These are phyloP conservation scores for Pseudococcus viburni DNA, from an alignment of 2,888 invertebrate species.

Conservation along the genomic window DNA sequence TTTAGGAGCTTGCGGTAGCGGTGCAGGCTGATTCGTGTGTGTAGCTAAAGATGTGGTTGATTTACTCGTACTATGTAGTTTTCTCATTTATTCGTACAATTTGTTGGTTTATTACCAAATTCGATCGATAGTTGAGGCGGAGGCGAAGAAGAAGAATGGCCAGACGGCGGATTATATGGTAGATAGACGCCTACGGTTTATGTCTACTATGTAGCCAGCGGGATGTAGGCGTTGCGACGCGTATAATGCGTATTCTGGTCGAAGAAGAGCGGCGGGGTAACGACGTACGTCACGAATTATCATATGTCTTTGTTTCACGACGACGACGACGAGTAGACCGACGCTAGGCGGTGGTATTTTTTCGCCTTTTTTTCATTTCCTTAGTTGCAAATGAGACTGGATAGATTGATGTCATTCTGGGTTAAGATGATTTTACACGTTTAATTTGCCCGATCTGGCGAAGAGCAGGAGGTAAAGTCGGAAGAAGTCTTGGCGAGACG, in stretches of 20 bases:
- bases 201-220: slow-evolving; percentile 48
- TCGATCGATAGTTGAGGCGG: slow-evolving; percentile 38
- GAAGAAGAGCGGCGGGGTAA: too few species aligned
- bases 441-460: background rate
- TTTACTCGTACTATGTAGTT: background rate
- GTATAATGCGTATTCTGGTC: slow-evolving; percentile 37
- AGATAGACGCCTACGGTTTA: slow-evolving; percentile 37
- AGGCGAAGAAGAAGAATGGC: slow-evolving; percentile 30
- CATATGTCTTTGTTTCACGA: slow-evolving; percentile 32
- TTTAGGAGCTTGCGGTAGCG: too few species aligned
- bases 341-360: background rate
- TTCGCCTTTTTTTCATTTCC: background rate
- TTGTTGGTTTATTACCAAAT: slow-evolving; percentile 37
- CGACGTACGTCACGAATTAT: slow-evolving; percentile 25
- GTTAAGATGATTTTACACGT: slow-evolving; percentile 34
- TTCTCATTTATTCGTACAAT: background rate
- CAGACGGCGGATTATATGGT: slow-evolving; percentile 47
- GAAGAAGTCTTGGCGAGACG: background rate
- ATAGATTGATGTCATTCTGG: slow-evolving; percentile 31
- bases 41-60: background rate
- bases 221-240: slow-evolving; percentile 51
- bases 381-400: background rate
- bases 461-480: background rate
- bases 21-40: background rate
- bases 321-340: background rate